A percentile compares a stretch with the other conserved stretches of the same genome.
Evolutionary conservation across 1,140 invertebrate genomes (phyloP).

Genomic region (Theocolax elegans): DNA sequence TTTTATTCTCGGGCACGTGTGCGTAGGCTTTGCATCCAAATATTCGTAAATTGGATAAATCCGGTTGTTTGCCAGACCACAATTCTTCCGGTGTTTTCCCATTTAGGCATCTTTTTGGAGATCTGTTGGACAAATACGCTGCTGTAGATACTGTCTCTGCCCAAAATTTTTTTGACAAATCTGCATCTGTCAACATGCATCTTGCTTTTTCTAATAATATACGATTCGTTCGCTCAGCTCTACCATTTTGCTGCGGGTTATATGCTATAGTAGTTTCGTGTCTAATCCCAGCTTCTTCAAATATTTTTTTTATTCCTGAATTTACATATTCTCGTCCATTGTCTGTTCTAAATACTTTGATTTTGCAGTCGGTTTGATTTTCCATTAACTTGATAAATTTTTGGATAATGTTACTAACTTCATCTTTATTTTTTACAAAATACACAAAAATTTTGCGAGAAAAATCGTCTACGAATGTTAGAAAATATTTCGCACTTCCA

Average conservation of each 20-base stretch:
- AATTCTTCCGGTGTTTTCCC: slow-evolving; percentile 53
- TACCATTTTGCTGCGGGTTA: slow-evolving; percentile 60
- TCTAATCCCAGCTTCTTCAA: slow-evolving; percentile 46
- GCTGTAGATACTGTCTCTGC: slow-evolving; percentile 60
- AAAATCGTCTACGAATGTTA: not conserved
- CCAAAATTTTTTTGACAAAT: slow-evolving; percentile 57
- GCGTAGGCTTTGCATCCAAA: not conserved
- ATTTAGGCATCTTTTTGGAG: slow-evolving; percentile 19
- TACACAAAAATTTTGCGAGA: not conserved
- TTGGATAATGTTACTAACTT: not conserved
- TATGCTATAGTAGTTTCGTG: slow-evolving; percentile 47
- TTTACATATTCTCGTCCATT: slow-evolving; percentile 51
- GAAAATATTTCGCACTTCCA: not conserved
- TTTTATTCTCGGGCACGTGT: not conserved
- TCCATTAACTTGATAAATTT: not conserved
- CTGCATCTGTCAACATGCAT: slow-evolving; percentile 53
- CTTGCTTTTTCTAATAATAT: slow-evolving; percentile 55
- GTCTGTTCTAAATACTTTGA: slow-evolving; percentile 33
- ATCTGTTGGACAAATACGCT: not conserved
- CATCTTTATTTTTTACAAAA: not conserved
- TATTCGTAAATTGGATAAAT: not conserved
- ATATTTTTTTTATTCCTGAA: slow-evolving; percentile 42
- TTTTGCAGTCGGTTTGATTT: not conserved
- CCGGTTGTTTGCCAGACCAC: slow-evolving; percentile 49
- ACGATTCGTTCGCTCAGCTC: slow-evolving; percentile 59